Conservation (phyloP, 2,888 invertebrate species). For the Aproaerema taeniolella region DNA sequence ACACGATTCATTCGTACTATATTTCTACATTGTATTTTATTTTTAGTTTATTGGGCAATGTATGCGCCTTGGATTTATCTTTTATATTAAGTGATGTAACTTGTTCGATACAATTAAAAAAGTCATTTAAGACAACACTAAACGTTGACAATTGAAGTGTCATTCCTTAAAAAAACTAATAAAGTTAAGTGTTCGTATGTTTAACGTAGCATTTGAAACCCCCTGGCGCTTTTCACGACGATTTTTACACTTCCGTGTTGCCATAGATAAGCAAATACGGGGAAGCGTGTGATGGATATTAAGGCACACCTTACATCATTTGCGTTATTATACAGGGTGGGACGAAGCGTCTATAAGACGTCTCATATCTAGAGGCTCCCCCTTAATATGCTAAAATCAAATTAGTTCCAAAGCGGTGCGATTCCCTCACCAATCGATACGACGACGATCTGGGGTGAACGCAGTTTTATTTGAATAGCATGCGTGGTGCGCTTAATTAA, state of each 20-base stretch:
- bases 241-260: slow-evolving; percentile 76
- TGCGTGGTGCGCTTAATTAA: slow-evolving; percentile 42
- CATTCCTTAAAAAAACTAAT: slow-evolving; percentile 44
- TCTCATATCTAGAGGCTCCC: slow-evolving; percentile 71
- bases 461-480: slow-evolving; percentile 43
- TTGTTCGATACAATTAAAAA: too few relatives aligned
- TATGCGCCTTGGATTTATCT: too few relatives aligned
- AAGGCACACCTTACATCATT: slow-evolving; percentile 77
- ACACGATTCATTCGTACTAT: too few relatives aligned
- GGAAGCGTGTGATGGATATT: slow-evolving; percentile 76
- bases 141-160: too few relatives aligned
- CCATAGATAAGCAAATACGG: slow-evolving; percentile 76
- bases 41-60: too few relatives aligned
- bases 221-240: slow-evolving; percentile 57
- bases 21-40: too few relatives aligned
- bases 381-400: slow-evolving; percentile 78
- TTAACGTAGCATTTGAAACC: slow-evolving; percentile 46
- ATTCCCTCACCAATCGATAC: slow-evolving; percentile 65
- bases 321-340: slow-evolving; percentile 68
- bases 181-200: slow-evolving; percentile 58
- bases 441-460: slow-evolving; percentile 44
- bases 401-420: slow-evolving; percentile 74
- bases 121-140: too few relatives aligned
- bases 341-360: slow-evolving; percentile 45
- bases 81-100: too few relatives aligned